Conservation (phyloP, 2,888 invertebrate genomes). For the Ophion obscuratus region DNA sequence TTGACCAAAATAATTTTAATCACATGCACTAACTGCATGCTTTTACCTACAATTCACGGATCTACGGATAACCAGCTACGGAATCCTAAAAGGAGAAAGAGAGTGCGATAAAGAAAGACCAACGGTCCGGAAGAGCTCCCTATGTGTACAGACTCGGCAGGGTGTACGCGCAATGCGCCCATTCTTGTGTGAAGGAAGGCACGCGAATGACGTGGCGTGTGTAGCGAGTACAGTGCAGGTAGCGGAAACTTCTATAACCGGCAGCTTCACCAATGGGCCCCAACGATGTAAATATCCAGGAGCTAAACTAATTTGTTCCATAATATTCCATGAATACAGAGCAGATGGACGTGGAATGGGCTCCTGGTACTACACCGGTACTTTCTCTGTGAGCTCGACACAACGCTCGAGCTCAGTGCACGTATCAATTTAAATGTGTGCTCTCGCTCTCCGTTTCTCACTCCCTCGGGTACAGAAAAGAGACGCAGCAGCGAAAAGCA, state of each 20-base stretch:
- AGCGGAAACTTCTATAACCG: constrained; percentile 20
- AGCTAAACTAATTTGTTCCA: constrained; percentile 72
- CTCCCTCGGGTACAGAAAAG: background rate
- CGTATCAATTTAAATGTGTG: constrained; percentile 65
- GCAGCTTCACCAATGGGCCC: constrained; percentile 43
- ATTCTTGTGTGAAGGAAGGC: background rate
- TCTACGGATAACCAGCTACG: background rate
- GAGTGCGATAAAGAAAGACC: background rate
- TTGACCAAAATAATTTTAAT: too few species aligned
- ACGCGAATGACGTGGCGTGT: background rate
- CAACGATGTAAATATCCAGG: constrained; percentile 69
- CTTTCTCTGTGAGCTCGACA: constrained; percentile 67
- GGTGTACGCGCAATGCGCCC: background rate
- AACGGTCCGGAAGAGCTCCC: background rate
- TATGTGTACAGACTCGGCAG: background rate
- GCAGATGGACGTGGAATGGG: constrained; percentile 64
- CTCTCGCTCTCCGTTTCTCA: background rate
- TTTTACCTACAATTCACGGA: background rate
- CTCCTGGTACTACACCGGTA: constrained; percentile 45
- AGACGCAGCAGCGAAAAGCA: background rate
- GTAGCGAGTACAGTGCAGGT: background rate
- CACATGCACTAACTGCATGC: too few species aligned
- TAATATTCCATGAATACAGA: constrained; percentile 81
- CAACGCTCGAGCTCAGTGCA: constrained; percentile 35
- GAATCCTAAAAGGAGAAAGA: background rate